A percentile compares a stretch with the other conserved stretches of the same genome.
phyloP scores from a whole-genome alignment of 2,888 invertebrate species.

The Trachelus troglodyta region DNA sequence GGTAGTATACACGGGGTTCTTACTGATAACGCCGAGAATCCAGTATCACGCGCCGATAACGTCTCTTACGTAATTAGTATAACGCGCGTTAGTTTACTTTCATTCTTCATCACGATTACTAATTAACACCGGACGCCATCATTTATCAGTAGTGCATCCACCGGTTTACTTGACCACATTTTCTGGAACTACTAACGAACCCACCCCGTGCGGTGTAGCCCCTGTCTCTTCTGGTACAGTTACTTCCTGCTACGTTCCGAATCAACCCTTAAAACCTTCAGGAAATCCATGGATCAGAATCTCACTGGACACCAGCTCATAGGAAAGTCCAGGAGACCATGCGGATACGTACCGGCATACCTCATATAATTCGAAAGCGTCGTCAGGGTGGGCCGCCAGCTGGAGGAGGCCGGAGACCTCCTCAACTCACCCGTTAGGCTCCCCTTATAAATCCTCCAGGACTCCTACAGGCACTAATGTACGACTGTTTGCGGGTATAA shows the following conservation, averaged over 20 bases:
- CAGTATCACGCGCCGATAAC: neutral
- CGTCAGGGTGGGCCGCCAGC: slow-evolving; percentile 4
- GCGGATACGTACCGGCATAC: neutral
- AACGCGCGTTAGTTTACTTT: neutral
- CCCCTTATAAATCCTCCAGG: slow-evolving; percentile 65
- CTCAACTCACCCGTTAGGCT: slow-evolving; percentile 50
- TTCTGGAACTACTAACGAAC: neutral
- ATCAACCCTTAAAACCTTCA: neutral
- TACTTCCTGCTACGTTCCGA: neutral
- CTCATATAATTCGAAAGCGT: neutral
- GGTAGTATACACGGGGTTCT: neutral
- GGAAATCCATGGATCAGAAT: neutral
- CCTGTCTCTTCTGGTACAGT: neutral
- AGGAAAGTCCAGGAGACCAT: neutral
- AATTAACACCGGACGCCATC: neutral
- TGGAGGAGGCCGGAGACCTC: slow-evolving; percentile 41
- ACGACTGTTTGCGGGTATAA: slow-evolving; percentile 67
- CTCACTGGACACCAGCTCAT: neutral
- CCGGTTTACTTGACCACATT: neutral
- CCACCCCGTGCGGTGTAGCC: neutral
- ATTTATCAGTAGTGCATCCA: neutral
- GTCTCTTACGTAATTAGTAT: neutral
- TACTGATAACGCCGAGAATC: neutral
- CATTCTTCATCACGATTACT: neutral
- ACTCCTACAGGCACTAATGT: slow-evolving; percentile 65